phyloP scores from a whole-genome alignment of 2,797 vertebrate species.

The Anas capensis region DNA sequence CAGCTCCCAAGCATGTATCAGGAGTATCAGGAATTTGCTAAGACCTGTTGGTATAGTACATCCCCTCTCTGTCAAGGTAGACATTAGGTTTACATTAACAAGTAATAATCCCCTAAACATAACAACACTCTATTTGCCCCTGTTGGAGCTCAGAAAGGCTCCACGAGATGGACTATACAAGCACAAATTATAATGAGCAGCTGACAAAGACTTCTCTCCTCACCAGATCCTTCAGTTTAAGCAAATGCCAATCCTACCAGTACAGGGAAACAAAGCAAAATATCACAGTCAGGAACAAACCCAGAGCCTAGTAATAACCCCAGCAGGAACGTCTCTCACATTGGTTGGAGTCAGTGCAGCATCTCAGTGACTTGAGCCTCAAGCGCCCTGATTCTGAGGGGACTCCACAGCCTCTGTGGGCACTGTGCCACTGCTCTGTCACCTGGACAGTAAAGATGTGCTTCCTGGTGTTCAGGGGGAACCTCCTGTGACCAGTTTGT shows the following conservation, averaged over 20 bases:
- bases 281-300: accelerated
- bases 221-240: neutral
- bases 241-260: neutral
- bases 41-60: neutral
- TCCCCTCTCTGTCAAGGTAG: neutral
- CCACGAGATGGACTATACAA: neutral
- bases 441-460: neutral
- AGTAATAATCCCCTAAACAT: neutral
- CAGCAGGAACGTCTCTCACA: accelerated
- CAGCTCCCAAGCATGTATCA: neutral
- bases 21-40: slow-evolving; percentile 1
- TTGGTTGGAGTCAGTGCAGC: neutral
- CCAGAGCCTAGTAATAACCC: neutral
- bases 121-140: neutral
- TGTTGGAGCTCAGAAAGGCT: neutral
- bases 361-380: neutral
- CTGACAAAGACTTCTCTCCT: neutral
- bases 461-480: neutral
- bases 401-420: neutral
- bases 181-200: neutral
- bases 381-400: neutral
- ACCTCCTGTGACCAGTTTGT: neutral
- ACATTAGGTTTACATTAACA: neutral
- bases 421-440: neutral
- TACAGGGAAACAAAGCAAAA: neutral